These are phyloP conservation scores for Loriculus beryllinus DNA, from an alignment of 2,797 vertebrate genomes.

Conservation along the genomic window DNA sequence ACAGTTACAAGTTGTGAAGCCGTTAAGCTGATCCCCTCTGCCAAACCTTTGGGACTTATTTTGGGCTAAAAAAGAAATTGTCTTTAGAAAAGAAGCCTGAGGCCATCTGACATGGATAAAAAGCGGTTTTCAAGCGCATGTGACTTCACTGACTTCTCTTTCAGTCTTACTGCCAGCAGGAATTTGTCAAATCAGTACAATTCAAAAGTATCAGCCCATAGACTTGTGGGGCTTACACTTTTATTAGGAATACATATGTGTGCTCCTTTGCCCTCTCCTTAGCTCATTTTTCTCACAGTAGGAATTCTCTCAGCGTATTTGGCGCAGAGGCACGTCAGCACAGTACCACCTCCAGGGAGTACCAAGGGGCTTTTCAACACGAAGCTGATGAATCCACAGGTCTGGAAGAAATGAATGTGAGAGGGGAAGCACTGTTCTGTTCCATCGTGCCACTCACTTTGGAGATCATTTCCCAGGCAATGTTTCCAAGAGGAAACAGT, in stretches of 20 bases:
- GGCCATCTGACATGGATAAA: background rate
- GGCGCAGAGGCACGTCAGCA: background rate
- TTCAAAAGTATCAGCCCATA: background rate
- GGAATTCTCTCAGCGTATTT: background rate
- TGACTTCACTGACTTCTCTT: background rate
- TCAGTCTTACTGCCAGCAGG: background rate
- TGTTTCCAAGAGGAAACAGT: background rate
- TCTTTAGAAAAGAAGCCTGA: background rate
- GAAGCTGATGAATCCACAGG: background rate
- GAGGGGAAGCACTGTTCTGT: background rate
- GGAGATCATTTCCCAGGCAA: background rate
- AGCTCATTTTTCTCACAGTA: background rate
- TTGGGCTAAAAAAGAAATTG: background rate
- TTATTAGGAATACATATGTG: background rate
- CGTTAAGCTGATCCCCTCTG: background rate
- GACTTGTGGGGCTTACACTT: background rate
- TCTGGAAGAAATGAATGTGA: background rate
- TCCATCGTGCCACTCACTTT: accelerated
- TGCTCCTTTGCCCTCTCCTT: background rate
- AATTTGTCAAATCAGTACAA: background rate
- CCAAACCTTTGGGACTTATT: background rate
- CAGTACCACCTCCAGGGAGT: background rate
- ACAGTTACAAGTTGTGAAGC: background rate
- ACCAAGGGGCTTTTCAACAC: background rate
- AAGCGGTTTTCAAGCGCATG: background rate